These are phyloP conservation scores for Ceratosolen solmsi DNA, from an alignment of 1,140 invertebrate species.

Conservation along the genomic window DNA sequence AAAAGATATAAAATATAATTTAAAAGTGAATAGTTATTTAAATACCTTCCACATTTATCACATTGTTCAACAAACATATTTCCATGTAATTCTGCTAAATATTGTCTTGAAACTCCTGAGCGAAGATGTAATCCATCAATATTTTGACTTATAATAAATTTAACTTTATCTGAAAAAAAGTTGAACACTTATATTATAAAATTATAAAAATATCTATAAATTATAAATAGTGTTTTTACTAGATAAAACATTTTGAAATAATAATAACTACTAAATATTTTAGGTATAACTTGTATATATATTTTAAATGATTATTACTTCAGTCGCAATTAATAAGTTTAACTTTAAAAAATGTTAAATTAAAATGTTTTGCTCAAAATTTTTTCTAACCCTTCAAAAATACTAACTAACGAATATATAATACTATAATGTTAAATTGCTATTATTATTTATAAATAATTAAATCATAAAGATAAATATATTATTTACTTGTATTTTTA, in stretches of 20 bases:
- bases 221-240: neutral
- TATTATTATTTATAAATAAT: too few species aligned
- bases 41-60: constrained; percentile 88
- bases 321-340: too few species aligned
- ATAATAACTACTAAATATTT: too few species aligned
- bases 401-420: too few species aligned
- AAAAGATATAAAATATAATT: neutral
- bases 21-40: constrained; percentile 47
- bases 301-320: too few species aligned
- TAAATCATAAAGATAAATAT: too few species aligned
- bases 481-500: too few species aligned
- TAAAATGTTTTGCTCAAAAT: too few species aligned
- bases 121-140: constrained; percentile 97
- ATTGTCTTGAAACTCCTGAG: constrained; percentile 86
- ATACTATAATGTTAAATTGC: too few species aligned
- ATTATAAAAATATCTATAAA: neutral
- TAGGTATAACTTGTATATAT: too few species aligned
- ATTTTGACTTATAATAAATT: constrained; percentile 96
- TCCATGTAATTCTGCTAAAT: constrained; percentile 95
- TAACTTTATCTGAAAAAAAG: constrained; percentile 78
- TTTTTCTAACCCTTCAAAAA: too few species aligned
- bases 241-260: neutral
- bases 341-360: too few species aligned
- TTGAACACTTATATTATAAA: neutral
- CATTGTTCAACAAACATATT: constrained; percentile 99